Percentiles rank a stretch among this genome's conserved stretches.
Conservation (phyloP, 2,888 invertebrate species). For the Drosophila rubida region DNA sequence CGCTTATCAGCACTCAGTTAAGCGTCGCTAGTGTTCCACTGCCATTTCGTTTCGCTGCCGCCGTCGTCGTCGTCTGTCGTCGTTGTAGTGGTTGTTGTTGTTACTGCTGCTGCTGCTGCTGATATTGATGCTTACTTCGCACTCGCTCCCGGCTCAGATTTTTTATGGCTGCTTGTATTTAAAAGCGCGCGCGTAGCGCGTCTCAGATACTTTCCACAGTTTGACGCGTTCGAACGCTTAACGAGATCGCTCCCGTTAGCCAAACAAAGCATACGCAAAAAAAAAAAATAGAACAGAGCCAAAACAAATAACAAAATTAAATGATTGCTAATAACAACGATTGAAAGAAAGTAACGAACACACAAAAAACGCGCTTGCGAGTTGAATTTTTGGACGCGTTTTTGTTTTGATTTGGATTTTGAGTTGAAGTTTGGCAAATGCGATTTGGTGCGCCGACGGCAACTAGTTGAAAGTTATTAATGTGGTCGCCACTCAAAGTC, state of each 20-base stretch:
- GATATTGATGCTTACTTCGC: constrained; percentile 39
- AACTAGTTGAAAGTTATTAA: constrained; percentile 60
- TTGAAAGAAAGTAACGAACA: not conserved
- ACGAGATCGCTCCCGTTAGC: constrained; percentile 46
- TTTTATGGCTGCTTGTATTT: constrained; percentile 60
- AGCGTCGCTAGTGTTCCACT: constrained; percentile 35
- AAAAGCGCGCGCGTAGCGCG: constrained; percentile 68
- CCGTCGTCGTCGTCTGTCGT: constrained; percentile 5
- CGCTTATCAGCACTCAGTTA: constrained; percentile 34
- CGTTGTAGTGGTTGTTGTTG: not conserved
- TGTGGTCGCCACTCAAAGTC: constrained; percentile 54
- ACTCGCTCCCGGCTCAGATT: constrained; percentile 32
- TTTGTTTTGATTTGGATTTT: constrained; percentile 3
- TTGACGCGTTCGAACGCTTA: constrained; percentile 75
- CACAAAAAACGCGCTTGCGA: constrained; percentile 4
- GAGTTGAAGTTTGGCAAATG: constrained; percentile 25
- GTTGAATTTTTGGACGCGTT: constrained; percentile 3
- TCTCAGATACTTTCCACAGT: constrained; percentile 78
- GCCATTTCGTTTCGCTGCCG: constrained; percentile 37
- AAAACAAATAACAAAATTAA: not conserved
- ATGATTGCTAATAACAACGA: not conserved
- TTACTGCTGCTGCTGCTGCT: constrained; percentile 12
- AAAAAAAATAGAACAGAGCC: too few relatives aligned
- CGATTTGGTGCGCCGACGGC: constrained; percentile 34
- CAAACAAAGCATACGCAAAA: constrained; percentile 7